Base-by-base conservation (phyloP, 2,888 invertebrate genomes). In the Lithosia quadra region DNA sequence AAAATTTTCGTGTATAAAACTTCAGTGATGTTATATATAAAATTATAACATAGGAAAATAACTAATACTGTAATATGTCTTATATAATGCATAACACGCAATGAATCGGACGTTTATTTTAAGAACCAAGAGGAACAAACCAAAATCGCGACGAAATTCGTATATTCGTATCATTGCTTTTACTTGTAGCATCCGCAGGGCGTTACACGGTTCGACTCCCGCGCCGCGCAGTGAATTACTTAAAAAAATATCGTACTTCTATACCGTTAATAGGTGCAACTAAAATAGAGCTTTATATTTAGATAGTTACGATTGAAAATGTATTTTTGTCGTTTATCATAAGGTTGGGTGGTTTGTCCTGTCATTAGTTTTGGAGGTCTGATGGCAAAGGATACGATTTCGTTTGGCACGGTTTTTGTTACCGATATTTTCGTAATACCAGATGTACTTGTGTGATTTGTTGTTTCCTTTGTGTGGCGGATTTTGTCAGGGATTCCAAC, bases 81-180 rank as follows among this genome's bases (percentile, higher is more conserved):
- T 49, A n/a, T 2, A 43, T 43, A 49, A 49, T n/a, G n/a, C n/a
- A n/a, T n/a, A n/a, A n/a, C 49, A 49, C 8, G 1, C 8, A 18
- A 1, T 8, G 49, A 2, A 8, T 43, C 18, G 0, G 9, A 49
- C 0, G 22, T 28, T 9, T 15, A 78, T 65, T 10, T 1, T 2
- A 3, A 72, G 83, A 39, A 0, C 76, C 22, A 86, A 88, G 79
- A 76, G 72, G 88, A 91, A 84, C 69, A 70, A 43, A 85, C 18
- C 84, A 78, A 74, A 73, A 73, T 84, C 85, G 91, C 91, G 92
- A 91, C 91, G 88, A 91, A 91, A 90, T 86, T 86, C 88, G 86
- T 91, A 88, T 49, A 49, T 49, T 88, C 88, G 91, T 92, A 92
- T 92, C 92, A 91, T 90, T 91, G 91, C 90, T 90, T 92, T 91